phyloP scores from a whole-genome alignment of 2,888 invertebrate species.

The Micoletzkya japonica region DNA sequence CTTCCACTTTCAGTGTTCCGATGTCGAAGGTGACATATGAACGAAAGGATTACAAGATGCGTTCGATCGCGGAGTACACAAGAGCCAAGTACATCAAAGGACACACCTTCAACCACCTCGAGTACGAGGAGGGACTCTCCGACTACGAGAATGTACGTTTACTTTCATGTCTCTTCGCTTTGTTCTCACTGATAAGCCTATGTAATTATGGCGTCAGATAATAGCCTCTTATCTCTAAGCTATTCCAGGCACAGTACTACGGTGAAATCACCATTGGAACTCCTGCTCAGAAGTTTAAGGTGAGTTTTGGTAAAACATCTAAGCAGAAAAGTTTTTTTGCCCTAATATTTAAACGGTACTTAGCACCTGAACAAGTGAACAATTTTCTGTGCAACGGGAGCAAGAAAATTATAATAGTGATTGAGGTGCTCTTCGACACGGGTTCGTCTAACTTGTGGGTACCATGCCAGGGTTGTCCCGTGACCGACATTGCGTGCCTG shows the following conservation, averaged over 20 bases:
- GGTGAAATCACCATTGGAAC: slow-evolving; percentile 68
- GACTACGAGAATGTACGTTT: slow-evolving; percentile 43
- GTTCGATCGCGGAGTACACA: slow-evolving; percentile 36
- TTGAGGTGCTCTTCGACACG: slow-evolving; percentile 78
- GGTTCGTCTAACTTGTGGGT: slow-evolving; percentile 99
- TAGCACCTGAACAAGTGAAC: too few relatives aligned
- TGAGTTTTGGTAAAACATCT: slow-evolving; percentile 66
- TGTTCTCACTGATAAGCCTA: not conserved
- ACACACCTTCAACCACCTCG: slow-evolving; percentile 38
- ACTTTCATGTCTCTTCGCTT: too few relatives aligned
- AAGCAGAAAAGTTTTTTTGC: too few relatives aligned
- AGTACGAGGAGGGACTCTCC: slow-evolving; percentile 49
- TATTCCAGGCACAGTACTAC: slow-evolving; percentile 68
- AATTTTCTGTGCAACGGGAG: too few relatives aligned
- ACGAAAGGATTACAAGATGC: slow-evolving; percentile 40
- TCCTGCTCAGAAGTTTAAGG: slow-evolving; percentile 70
- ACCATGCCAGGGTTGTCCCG: slow-evolving; percentile 88
- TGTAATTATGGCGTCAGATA: not conserved
- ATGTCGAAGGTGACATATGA: slow-evolving; percentile 37
- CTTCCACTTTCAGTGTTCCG: slow-evolving; percentile 44
- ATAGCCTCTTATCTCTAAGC: not conserved
- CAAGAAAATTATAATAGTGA: not conserved
- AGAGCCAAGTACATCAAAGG: slow-evolving; percentile 31
- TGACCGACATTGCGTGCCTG: slow-evolving; percentile 87
- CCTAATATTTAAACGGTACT: too few relatives aligned